These are phyloP conservation scores for Axea sp. DNA, from an alignment of 2,888 invertebrate species.

Conservation along the genomic window DNA sequence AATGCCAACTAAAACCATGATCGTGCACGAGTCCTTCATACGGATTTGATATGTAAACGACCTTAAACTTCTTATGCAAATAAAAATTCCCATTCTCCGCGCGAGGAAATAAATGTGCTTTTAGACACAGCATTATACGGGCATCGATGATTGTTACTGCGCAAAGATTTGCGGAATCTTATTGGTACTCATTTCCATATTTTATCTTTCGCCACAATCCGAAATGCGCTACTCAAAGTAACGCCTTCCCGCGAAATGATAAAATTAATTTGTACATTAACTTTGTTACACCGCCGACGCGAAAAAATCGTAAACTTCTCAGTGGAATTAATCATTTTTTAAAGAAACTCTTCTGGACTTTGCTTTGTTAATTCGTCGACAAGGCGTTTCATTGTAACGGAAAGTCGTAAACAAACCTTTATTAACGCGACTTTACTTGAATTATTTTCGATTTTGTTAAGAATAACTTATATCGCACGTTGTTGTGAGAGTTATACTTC, in stretches of 20 bases:
- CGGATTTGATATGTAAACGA: slow-evolving; percentile 69
- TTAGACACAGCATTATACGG: slow-evolving; percentile 46
- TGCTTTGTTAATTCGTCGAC: too few relatives aligned
- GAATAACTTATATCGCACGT: too few relatives aligned
- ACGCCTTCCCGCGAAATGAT: slow-evolving; percentile 18
- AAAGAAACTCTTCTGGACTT: too few relatives aligned
- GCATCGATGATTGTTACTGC: slow-evolving; percentile 41
- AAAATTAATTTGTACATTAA: slow-evolving; percentile 31
- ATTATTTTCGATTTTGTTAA: too few relatives aligned
- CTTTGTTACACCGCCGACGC: too few relatives aligned
- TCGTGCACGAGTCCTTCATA: slow-evolving; percentile 38
- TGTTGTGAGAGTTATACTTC: too few relatives aligned
- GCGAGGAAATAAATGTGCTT: slow-evolving; percentile 51
- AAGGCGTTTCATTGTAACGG: too few relatives aligned
- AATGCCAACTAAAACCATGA: slow-evolving; percentile 43
- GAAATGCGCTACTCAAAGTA: slow-evolving; percentile 16
- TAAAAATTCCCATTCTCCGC: slow-evolving; percentile 62
- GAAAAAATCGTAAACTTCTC: too few relatives aligned
- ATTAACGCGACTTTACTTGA: too few relatives aligned
- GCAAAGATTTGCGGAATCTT: slow-evolving; percentile 46
- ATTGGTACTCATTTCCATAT: slow-evolving; percentile 47
- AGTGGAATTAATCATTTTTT: too few relatives aligned
- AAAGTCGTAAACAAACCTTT: too few relatives aligned
- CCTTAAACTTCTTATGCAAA: slow-evolving; percentile 68
- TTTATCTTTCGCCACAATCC: slow-evolving; percentile 41